These are phyloP conservation scores for Plectrocnemia conspersa DNA, from an alignment of 1,140 invertebrate genomes.

Conservation along the genomic window DNA sequence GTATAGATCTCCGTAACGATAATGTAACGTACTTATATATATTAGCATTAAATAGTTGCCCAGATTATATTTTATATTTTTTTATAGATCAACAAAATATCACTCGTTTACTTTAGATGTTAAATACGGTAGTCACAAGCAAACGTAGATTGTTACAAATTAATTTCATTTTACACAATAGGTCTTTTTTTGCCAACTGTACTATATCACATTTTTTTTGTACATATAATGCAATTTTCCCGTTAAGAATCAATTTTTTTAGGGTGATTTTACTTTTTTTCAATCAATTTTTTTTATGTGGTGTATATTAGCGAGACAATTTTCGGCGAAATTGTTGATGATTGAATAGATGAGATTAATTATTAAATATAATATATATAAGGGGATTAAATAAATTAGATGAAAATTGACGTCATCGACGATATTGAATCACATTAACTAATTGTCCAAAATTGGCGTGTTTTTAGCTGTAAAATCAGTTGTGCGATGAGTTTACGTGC, in stretches of 20 bases:
- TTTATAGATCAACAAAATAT: too few species aligned
- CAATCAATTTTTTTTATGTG: not conserved
- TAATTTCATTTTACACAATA: too few species aligned
- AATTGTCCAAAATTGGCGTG: not conserved
- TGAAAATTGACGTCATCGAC: not conserved
- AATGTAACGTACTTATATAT: too few species aligned
- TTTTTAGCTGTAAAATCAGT: not conserved
- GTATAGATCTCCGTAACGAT: too few species aligned
- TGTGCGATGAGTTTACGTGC: slow-evolving; percentile 3
- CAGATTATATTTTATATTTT: too few species aligned
- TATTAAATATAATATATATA: not conserved
- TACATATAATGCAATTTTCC: too few species aligned
- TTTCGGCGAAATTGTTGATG: slow-evolving; percentile 16
- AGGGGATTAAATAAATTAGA: not conserved
- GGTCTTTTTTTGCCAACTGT: too few species aligned
- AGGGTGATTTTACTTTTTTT: not conserved
- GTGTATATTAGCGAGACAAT: slow-evolving; percentile 14
- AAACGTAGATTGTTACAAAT: too few species aligned
- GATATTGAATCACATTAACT: not conserved
- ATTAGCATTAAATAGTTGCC: too few species aligned
- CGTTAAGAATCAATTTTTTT: not conserved
- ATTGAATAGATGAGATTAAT: slow-evolving; percentile 14
- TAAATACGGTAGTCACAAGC: too few species aligned
- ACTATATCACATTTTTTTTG: too few species aligned
- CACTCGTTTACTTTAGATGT: too few species aligned